phyloP scores from a whole-genome alignment of 23 tunicate genomes.

The Ciona savignyi region DNA sequence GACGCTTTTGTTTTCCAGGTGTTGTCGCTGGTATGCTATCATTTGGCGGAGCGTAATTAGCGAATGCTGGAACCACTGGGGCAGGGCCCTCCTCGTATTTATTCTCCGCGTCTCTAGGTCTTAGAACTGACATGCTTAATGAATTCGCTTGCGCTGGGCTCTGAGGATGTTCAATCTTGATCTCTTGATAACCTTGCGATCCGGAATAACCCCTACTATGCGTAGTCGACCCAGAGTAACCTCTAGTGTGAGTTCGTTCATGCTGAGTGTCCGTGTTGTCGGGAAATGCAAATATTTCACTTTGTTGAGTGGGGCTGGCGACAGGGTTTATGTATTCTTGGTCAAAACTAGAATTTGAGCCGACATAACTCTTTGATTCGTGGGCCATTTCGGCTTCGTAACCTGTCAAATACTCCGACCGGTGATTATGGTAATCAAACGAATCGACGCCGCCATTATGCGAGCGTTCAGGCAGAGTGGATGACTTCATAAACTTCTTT shows the following conservation, averaged over 20 bases:
- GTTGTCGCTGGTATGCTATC: too few relatives aligned
- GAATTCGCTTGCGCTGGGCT: background rate
- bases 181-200: background rate
- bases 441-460: conserved; percentile 18
- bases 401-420: conserved; percentile 32
- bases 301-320: background rate
- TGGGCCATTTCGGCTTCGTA: conserved; percentile 75
- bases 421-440: conserved; percentile 38
- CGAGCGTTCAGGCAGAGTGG: conserved; percentile 33
- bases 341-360: background rate
- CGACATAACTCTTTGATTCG: background rate
- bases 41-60: background rate
- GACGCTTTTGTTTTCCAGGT: too few relatives aligned
- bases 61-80: background rate
- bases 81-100: background rate
- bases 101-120: background rate
- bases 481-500: conserved; percentile 29
- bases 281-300: background rate
- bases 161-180: background rate
- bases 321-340: background rate
- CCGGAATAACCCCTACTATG: background rate
- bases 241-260: background rate
- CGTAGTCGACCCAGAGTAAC: conserved; percentile 3
- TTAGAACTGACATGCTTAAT: background rate
- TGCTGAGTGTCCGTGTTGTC: background rate